A percentile compares a stretch with the other conserved stretches of the same genome.
Conservation (phyloP, 37 sponge, comb jelly and placozoan genomes). For the Spongilla lacustris region DNA sequence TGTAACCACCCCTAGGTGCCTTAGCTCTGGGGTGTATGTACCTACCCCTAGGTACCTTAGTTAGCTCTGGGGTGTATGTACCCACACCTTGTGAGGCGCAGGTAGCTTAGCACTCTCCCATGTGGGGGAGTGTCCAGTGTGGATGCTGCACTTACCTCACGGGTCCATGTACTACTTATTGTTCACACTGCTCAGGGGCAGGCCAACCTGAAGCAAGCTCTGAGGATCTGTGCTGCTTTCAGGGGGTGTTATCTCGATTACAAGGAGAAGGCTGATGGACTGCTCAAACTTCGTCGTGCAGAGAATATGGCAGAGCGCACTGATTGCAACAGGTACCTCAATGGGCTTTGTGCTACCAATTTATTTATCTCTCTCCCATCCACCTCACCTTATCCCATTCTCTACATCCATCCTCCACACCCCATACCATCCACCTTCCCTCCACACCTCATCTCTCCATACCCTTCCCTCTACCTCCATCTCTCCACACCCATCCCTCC, state of each 20-base stretch:
- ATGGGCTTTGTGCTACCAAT: no score
- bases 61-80: no score
- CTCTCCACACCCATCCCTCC: not conserved
- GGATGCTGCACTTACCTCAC: no score
- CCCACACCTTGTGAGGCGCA: no score
- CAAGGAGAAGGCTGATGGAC: slow-evolving; percentile 54
- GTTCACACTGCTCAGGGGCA: slow-evolving; percentile 48
- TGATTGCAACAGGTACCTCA: no score
- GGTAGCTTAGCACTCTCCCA: no score
- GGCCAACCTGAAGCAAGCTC: slow-evolving; percentile 61
- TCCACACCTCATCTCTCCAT: not conserved
- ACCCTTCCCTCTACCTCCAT: not conserved
- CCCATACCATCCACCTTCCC: slow-evolving; percentile 16
- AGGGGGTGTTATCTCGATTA: slow-evolving; percentile 88
- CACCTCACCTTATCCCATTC: not conserved
- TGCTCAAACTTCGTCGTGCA: slow-evolving; percentile 23
- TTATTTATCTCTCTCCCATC: no score
- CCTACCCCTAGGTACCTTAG: no score
- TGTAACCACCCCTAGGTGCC: no score
- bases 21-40: no score
- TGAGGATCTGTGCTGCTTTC: slow-evolving; percentile 88
- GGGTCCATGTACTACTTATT: no score
- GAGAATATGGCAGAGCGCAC: not conserved
- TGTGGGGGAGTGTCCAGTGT: no score
- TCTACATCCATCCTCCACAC: not conserved